A percentile compares a stretch with the other conserved stretches of the same genome.
Evolutionary conservation across 2,888 invertebrate genomes (phyloP).

Genomic region (Electrophaes corylata): DNA sequence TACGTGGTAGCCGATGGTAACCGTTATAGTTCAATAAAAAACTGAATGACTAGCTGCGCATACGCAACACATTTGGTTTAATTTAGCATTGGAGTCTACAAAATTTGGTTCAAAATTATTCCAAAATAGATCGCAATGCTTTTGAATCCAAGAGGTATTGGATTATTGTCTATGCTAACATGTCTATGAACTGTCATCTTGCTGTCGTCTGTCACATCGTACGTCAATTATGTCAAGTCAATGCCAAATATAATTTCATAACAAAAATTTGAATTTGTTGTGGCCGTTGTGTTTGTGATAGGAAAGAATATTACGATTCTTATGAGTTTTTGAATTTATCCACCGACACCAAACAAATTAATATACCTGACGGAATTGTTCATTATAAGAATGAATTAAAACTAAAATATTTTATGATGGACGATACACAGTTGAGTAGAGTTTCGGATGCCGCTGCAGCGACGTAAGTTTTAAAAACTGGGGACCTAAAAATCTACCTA

Average conservation of each 20-base stretch:
- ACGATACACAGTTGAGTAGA: conserved; percentile 60
- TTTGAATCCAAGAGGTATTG: too few relatives aligned
- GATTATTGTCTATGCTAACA: too few relatives aligned
- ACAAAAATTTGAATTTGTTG: not conserved
- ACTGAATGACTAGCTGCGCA: too few relatives aligned
- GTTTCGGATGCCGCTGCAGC: conserved; percentile 51
- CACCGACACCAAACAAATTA: not conserved
- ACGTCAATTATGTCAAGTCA: not conserved
- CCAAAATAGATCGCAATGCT: too few relatives aligned
- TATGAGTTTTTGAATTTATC: not conserved
- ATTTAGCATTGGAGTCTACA: too few relatives aligned
- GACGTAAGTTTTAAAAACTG: conserved; percentile 57
- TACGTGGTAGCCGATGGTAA: too few relatives aligned
- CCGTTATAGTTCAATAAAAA: too few relatives aligned
- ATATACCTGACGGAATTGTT: not conserved
- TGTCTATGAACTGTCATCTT: too few relatives aligned
- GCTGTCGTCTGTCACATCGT: not conserved
- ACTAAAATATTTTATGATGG: conserved; percentile 51
- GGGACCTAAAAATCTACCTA: too few relatives aligned
- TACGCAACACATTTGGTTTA: too few relatives aligned
- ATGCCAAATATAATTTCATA: conserved; percentile 1
- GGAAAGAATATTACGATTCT: too few relatives aligned
- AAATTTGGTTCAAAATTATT: too few relatives aligned
- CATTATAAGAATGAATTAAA: not conserved
- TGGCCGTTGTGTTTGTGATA: conserved; percentile 10